These are phyloP conservation scores for Drosophila tanythrix DNA, from an alignment of 2,888 invertebrate genomes.

Conservation along the genomic window DNA sequence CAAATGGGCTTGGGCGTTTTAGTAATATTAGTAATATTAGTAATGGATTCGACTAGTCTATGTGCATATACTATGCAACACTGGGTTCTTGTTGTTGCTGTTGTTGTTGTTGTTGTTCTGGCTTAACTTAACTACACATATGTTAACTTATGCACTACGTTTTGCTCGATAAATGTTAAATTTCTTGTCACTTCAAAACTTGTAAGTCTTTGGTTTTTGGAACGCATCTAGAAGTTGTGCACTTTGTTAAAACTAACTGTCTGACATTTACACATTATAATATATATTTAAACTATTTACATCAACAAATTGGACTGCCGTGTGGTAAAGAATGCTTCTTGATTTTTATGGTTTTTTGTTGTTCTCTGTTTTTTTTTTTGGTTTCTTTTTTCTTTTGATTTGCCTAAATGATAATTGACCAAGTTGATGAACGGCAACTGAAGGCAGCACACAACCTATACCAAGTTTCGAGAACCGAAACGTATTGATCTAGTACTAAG, in stretches of 20 bases:
- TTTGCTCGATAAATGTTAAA: constrained; percentile 47
- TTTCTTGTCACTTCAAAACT: constrained; percentile 54
- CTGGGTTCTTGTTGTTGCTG: constrained; percentile 14
- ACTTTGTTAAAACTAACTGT: constrained; percentile 52
- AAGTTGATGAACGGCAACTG: constrained; percentile 72
- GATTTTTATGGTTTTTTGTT: not conserved
- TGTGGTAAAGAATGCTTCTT: constrained; percentile 13
- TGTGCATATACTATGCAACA: constrained; percentile 47
- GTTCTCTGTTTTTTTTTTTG: constrained; percentile 3
- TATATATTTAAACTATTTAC: constrained; percentile 66
- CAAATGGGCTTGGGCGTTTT: constrained; percentile 46
- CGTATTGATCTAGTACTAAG: constrained; percentile 32
- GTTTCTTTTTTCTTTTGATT: not conserved
- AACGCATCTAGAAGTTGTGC: constrained; percentile 77
- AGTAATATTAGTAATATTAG: constrained; percentile 39
- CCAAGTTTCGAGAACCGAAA: constrained; percentile 47
- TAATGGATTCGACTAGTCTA: constrained; percentile 61
- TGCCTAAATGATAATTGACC: constrained; percentile 75
- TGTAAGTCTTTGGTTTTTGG: constrained; percentile 67
- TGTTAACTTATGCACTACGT: constrained; percentile 68
- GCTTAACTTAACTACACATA: constrained; percentile 64
- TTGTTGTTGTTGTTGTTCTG: constrained; percentile 8
- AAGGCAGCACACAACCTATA: constrained; percentile 74
- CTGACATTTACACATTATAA: constrained; percentile 60
- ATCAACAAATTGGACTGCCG: constrained; percentile 64